Evolutionary conservation across 2,888 invertebrate species (phyloP), one percentile per base, ranked within the genome.

Genomic region (Sesamia inferens): DNA sequence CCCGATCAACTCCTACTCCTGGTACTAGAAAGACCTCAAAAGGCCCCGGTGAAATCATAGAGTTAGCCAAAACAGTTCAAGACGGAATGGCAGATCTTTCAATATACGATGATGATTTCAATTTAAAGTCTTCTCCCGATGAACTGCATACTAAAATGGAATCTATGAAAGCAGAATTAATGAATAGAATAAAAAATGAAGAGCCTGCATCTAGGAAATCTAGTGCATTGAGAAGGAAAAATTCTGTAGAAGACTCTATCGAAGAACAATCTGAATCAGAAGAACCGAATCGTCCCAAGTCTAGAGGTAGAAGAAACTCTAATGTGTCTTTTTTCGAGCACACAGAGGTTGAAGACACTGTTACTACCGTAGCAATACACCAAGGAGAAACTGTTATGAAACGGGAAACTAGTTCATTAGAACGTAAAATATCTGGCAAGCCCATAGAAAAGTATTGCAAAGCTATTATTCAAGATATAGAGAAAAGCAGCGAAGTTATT

Each of bases 41-140:
- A 87, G 88, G 88, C 6, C 91, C 94, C 2, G 96, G 95, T n/a
- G 95, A 95, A 22, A 93, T 96, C 11, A 90, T 93, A 59, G 96
- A 96, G 65, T 92, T 97, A 14, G 96, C 96, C 0, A 96, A 97
- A 90, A 96, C 95, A 24, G 96, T 97, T 0, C 96, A 96, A 92
- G 96, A 97, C 58, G 96, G 97, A 42, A 95, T 97, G 92, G 96
- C 97, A 2, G 95, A 96, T 54, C 91, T 96, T 39, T 90, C 94
- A 5, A 93, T 96, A 57, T 93, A 90, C 62, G 94, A 95, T 55
- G 93, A 95, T 0, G 92, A 93, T 14, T 78, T 92, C 6, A 90
- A 90, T 61, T 85, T 88, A 4, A 88, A 89, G 70, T 88, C 90
- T 47, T 74, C 90, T 0, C 91, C 93, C 0, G 89, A 90, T 14